Evolutionary conservation across 2,888 invertebrate genomes (phyloP).

Genomic region (Apamea monoglypha): DNA sequence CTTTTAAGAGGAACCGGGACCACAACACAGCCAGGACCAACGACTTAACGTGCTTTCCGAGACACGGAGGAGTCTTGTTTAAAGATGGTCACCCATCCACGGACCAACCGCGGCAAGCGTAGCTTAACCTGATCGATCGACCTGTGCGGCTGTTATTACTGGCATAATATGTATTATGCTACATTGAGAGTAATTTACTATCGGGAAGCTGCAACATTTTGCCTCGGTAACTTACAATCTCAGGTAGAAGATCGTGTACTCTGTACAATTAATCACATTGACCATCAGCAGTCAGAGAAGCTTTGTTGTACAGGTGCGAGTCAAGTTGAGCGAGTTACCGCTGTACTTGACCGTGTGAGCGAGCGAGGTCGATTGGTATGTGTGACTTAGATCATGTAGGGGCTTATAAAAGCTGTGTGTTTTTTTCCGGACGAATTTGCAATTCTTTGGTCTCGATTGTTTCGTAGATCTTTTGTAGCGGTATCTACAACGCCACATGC

Average conservation of each 20-base stretch:
- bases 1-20: no score
- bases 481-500: no score
- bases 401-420: slow-evolving; percentile 6
- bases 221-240: background rate
- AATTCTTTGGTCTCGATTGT: background rate
- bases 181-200: background rate
- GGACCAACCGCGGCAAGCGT: no score
- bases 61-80: no score
- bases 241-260: slow-evolving; percentile 5
- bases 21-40: no score
- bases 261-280: slow-evolving; percentile 29
- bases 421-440: background rate
- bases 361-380: slow-evolving; percentile 33
- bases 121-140: no score
- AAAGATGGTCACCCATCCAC: no score
- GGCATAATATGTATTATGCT: no score
- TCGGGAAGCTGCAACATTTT: background rate
- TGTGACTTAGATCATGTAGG: slow-evolving; percentile 9
- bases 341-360: slow-evolving; percentile 55
- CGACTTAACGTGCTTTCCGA: no score
- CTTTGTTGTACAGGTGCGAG: slow-evolving; percentile 50
- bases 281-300: slow-evolving; percentile 38
- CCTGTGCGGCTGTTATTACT: no score
- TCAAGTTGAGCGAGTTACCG: slow-evolving; percentile 62
- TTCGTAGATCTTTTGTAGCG: no score